Evolutionary conservation across 1,140 invertebrate species (phyloP).

Genomic region (Cryptotermes secundus): DNA sequence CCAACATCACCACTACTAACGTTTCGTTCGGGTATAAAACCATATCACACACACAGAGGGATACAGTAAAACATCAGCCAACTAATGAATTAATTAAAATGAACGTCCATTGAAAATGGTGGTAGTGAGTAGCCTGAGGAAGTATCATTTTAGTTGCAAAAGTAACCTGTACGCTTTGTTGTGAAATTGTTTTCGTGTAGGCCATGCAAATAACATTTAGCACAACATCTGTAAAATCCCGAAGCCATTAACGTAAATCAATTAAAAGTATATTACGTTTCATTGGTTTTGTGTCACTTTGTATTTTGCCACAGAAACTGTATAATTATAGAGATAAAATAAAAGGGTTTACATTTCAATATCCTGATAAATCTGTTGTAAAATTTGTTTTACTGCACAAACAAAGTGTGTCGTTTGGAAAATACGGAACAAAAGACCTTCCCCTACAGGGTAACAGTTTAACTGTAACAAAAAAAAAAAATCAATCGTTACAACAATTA

Average conservation of each 20-base stretch:
- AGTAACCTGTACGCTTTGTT: slow-evolving; percentile 3
- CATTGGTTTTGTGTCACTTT: slow-evolving; percentile 8
- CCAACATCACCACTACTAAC: background rate
- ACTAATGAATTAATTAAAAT: slow-evolving; percentile 21
- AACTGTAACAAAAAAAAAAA: too few relatives aligned
- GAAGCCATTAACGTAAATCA: background rate
- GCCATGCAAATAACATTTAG: background rate
- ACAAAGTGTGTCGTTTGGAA: slow-evolving; percentile 10
- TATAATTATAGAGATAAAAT: background rate
- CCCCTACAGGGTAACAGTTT: background rate
- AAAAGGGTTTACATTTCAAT: slow-evolving; percentile 10
- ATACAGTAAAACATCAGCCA: slow-evolving; percentile 3
- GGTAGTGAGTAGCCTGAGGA: background rate
- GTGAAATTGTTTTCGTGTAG: background rate
- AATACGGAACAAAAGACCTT: background rate
- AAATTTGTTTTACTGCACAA: slow-evolving; percentile 10
- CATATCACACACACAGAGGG: slow-evolving; percentile 1
- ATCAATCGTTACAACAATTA: background rate
- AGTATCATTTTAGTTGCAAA: slow-evolving; percentile 4
- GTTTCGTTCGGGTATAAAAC: background rate
- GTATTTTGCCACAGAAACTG: slow-evolving; percentile 1
- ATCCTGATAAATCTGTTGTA: slow-evolving; percentile 19
- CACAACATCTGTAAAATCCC: slow-evolving; percentile 7
- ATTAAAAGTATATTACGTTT: slow-evolving; percentile 19
- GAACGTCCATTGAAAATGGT: slow-evolving; percentile 1